Conservation (phyloP, 2,113 vertebrate species). For the Anolis sagrei region DNA sequence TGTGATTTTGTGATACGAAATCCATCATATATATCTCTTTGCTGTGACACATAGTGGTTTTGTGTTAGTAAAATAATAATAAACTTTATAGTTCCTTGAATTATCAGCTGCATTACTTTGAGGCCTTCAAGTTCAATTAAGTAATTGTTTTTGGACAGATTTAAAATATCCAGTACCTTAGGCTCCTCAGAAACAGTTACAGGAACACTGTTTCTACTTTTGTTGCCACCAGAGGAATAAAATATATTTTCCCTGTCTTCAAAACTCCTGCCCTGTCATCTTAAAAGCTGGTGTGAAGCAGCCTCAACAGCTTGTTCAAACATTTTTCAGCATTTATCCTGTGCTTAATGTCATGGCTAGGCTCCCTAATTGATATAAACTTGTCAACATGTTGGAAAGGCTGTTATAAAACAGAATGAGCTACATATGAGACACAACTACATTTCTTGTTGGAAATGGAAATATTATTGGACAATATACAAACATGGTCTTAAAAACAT, state of each 20-base stretch:
- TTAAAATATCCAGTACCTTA: neutral
- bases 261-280: neutral
- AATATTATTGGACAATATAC: too few relatives aligned
- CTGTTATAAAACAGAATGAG: neutral
- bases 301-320: neutral
- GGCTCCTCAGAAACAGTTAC: neutral
- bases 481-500: too few relatives aligned
- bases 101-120: slow-evolving; percentile 16
- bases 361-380: neutral
- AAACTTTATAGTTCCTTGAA: slow-evolving; percentile 7
- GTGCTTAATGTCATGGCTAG: neutral
- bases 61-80: too few relatives aligned
- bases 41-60: too few relatives aligned
- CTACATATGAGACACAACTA: neutral
- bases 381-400: neutral
- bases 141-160: neutral
- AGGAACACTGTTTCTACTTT: neutral
- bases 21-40: too few relatives aligned
- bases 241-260: neutral
- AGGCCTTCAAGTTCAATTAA: slow-evolving; percentile 10
- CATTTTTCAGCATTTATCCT: neutral
- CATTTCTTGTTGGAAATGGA: neutral
- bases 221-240: neutral
- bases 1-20: too few relatives aligned
- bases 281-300: neutral